phyloP scores from a whole-genome alignment of 2,888 invertebrate genomes.

The Perizoma affinitatum region DNA sequence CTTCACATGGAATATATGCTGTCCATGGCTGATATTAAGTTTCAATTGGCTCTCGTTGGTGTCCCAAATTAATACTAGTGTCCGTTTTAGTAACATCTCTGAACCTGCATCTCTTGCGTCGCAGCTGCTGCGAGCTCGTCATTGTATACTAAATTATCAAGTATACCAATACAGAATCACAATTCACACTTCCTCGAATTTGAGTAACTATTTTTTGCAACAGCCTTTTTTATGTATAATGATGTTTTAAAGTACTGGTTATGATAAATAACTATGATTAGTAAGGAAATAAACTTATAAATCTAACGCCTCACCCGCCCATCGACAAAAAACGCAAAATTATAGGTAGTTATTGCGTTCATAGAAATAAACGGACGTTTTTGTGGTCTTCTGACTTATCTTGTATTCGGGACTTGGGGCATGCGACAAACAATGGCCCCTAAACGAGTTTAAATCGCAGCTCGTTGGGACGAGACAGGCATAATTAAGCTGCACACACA shows the following conservation, averaged over 20 bases:
- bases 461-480: slow-evolving; percentile 68
- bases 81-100: no score
- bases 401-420: slow-evolving; percentile 50
- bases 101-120: no score
- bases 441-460: slow-evolving; percentile 77
- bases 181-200: slow-evolving; percentile 13
- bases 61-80: no score
- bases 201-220: slow-evolving; percentile 12
- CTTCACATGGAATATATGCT: no score
- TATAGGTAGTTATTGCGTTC: slow-evolving; percentile 31
- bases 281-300: slow-evolving; percentile 31
- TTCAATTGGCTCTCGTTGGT: no score
- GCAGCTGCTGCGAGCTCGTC: no score
- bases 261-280: slow-evolving; percentile 33
- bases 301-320: slow-evolving; percentile 32
- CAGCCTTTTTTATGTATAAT: slow-evolving; percentile 13
- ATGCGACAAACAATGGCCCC: slow-evolving; percentile 60
- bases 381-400: slow-evolving; percentile 30
- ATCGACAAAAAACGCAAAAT: slow-evolving; percentile 33
- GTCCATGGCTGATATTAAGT: no score
- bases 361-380: slow-evolving; percentile 23
- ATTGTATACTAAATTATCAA: no score
- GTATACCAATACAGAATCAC: no score
- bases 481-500: slow-evolving; percentile 60
- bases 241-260: slow-evolving; percentile 29